Evolutionary conservation across 2,888 invertebrate species (phyloP).

Genomic region (Athalia cordata): DNA sequence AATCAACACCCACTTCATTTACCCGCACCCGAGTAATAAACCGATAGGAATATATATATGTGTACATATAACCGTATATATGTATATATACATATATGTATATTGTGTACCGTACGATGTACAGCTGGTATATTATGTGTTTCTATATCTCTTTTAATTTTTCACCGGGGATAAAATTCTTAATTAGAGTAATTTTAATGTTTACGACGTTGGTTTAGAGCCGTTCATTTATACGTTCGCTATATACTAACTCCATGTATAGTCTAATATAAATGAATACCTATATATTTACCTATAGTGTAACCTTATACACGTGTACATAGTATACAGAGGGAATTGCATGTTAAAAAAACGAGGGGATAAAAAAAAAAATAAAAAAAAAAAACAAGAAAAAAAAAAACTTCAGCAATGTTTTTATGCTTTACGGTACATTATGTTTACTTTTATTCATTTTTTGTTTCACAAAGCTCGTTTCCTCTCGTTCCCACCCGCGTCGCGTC

Average conservation of each 20-base stretch:
- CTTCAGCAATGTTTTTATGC: constrained; percentile 50
- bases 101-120: too few relatives aligned
- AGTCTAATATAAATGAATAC: neutral
- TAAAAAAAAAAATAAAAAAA: too few relatives aligned
- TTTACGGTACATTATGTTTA: constrained; percentile 40
- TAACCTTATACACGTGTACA: too few relatives aligned
- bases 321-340: constrained; percentile 26
- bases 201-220: constrained; percentile 49
- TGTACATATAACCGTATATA: too few relatives aligned
- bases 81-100: too few relatives aligned
- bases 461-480: constrained; percentile 37
- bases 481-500: constrained; percentile 11
- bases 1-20: neutral
- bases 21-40: too few relatives aligned
- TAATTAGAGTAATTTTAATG: constrained; percentile 55
- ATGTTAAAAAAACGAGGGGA: neutral
- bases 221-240: constrained; percentile 1
- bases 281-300: neutral
- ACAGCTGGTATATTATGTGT: neutral
- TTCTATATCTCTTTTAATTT: constrained; percentile 19
- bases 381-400: constrained; percentile 34
- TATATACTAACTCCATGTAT: neutral
- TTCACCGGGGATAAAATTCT: constrained; percentile 42
- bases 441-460: neutral
- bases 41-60: too few relatives aligned